A percentile compares a stretch with the other conserved stretches of the same genome.
Conservation (phyloP, 2,797 vertebrate species). For the Poecilia gillii region DNA sequence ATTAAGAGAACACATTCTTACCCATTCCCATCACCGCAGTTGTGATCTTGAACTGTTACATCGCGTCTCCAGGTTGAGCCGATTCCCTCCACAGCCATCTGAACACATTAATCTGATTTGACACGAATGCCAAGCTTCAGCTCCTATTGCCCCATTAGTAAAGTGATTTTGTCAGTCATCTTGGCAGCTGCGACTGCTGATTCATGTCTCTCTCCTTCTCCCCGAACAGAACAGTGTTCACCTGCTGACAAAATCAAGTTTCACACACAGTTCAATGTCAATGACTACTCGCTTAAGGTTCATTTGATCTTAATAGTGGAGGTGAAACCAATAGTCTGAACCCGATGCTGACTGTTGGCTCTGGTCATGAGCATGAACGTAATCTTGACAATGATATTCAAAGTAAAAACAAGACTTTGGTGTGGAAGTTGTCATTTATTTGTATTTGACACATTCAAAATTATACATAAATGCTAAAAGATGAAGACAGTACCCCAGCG, state of each 20-base stretch:
- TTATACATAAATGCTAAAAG: background rate
- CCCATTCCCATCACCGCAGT: background rate
- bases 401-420: background rate
- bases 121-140: slow-evolving; percentile 49
- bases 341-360: slow-evolving; percentile 26
- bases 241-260: slow-evolving; percentile 58
- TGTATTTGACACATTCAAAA: background rate
- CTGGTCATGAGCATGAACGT: background rate
- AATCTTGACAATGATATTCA: background rate
- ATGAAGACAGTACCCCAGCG: background rate
- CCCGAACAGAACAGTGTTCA: slow-evolving; percentile 40
- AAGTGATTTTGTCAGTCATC: slow-evolving; percentile 65
- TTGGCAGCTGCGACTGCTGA: slow-evolving; percentile 60
- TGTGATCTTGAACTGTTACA: slow-evolving; percentile 6
- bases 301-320: slow-evolving; percentile 34
- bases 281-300: slow-evolving; percentile 14
- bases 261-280: slow-evolving; percentile 50
- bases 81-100: slow-evolving; percentile 23
- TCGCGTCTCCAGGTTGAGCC: background rate
- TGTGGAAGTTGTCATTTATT: background rate
- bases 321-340: slow-evolving; percentile 27
- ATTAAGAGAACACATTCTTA: background rate
- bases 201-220: slow-evolving; percentile 52
- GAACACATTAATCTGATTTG: slow-evolving; percentile 42
- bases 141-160: slow-evolving; percentile 45